These are phyloP conservation scores for Chloropsis cyanopogon DNA, from an alignment of 2,113 vertebrate genomes.

Conservation along the genomic window DNA sequence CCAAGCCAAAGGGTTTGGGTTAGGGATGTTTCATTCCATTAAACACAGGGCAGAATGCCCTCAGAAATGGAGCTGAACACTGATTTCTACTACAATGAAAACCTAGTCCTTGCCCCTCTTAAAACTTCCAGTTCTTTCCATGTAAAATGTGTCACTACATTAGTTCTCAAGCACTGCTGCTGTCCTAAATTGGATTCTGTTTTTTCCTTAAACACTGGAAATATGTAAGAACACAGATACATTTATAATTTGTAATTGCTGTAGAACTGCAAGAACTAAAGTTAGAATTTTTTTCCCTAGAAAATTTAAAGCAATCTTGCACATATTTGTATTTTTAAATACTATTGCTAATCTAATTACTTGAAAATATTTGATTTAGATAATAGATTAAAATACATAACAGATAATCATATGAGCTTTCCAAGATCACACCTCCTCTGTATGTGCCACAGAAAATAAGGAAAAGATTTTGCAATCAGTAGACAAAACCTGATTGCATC, in stretches of 20 bases:
- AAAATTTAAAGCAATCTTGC: not conserved
- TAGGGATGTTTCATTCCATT: not conserved
- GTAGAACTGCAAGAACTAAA: not conserved
- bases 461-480: not conserved
- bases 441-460: not conserved
- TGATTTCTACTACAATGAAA: not conserved
- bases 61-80: not conserved
- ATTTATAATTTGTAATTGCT: not conserved
- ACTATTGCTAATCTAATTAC: not conserved
- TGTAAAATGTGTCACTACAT: not conserved
- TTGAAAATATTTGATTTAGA: not conserved
- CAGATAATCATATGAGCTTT: not conserved
- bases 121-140: not conserved
- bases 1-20: conserved; percentile 33
- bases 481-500: not conserved
- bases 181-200: not conserved
- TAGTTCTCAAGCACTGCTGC: not conserved
- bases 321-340: not conserved
- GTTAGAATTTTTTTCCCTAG: rapidly evolving
- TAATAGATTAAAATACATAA: not conserved
- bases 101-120: not conserved
- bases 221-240: not conserved
- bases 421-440: not conserved
- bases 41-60: not conserved
- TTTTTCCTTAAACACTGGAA: not conserved